These are phyloP conservation scores for Atopsyche davidsoni DNA, from an alignment of 1,140 invertebrate genomes.

Conservation along the genomic window DNA sequence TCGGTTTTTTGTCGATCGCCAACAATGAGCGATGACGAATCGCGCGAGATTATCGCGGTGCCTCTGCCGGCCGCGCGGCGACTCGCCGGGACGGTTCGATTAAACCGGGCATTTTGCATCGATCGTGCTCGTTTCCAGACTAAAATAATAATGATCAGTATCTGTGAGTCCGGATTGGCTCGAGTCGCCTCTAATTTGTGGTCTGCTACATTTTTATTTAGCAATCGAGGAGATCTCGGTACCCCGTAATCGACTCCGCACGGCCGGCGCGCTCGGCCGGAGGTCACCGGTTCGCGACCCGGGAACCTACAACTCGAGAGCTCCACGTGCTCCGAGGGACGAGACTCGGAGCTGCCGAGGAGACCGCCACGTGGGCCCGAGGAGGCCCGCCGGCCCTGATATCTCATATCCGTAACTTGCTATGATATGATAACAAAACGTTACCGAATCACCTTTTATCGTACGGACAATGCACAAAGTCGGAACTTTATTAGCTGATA, in stretches of 20 bases:
- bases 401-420: too few relatives aligned
- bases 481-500: too few relatives aligned
- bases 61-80: too few relatives aligned
- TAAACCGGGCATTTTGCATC: neutral
- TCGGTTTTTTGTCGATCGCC: too few relatives aligned
- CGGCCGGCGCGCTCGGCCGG: conserved; percentile 6
- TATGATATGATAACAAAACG: too few relatives aligned
- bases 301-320: conserved; percentile 2
- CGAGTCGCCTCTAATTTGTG: conserved; percentile 4
- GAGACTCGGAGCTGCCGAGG: too few relatives aligned
- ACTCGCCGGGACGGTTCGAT: too few relatives aligned
- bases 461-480: too few relatives aligned
- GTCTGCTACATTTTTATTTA: conserved; percentile 10
- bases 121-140: conserved; percentile 1
- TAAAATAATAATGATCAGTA: conserved; percentile 14
- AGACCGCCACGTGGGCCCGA: neutral
- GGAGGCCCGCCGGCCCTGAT: neutral
- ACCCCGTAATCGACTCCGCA: conserved; percentile 18
- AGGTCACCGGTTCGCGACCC: conserved; percentile 21
- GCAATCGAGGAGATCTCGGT: neutral
- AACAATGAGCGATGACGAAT: too few relatives aligned
- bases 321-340: conserved; percentile 8
- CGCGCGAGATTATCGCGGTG: too few relatives aligned
- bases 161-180: neutral
- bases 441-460: too few relatives aligned